Conservation (phyloP, 2,797 vertebrate species). For the Mastacembelus armatus region DNA sequence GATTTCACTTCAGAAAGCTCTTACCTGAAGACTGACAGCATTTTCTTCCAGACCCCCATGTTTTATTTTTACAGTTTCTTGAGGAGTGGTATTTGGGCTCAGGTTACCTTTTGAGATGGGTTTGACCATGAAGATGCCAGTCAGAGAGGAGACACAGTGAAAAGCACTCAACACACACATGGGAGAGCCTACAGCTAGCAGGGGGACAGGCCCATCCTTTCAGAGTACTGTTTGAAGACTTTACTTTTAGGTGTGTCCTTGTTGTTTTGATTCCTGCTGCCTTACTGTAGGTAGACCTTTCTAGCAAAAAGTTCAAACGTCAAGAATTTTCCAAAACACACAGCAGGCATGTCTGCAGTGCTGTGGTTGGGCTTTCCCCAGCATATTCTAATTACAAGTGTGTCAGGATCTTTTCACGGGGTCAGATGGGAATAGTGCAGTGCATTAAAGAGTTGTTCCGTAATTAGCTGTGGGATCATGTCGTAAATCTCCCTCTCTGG, state of each 20-base stretch:
- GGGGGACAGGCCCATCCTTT: constrained; percentile 37
- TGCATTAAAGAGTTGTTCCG: constrained; percentile 69
- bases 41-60: constrained; percentile 81
- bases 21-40: constrained; percentile 75
- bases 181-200: constrained; percentile 31
- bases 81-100: constrained; percentile 83
- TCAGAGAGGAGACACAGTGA: constrained; percentile 61
- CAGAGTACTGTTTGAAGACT: constrained; percentile 50
- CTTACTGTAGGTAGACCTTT: constrained; percentile 49
- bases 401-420: constrained; percentile 69
- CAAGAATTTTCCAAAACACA: constrained; percentile 49
- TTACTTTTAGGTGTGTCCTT: constrained; percentile 60
- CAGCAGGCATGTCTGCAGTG: constrained; percentile 52
- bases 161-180: constrained; percentile 44
- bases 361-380: constrained; percentile 76
- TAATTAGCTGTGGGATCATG: constrained; percentile 78
- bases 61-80: constrained; percentile 87
- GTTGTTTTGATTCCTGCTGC: constrained; percentile 63
- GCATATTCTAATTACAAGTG: constrained; percentile 68
- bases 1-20: constrained; percentile 77
- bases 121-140: constrained; percentile 82
- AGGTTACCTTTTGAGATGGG: constrained; percentile 83
- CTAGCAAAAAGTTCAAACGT: constrained; percentile 68
- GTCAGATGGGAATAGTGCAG: constrained; percentile 55
- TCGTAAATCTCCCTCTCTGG: constrained; percentile 70